Conservation (phyloP, 2,888 invertebrate genomes). For the Andrena bicolor region DNA sequence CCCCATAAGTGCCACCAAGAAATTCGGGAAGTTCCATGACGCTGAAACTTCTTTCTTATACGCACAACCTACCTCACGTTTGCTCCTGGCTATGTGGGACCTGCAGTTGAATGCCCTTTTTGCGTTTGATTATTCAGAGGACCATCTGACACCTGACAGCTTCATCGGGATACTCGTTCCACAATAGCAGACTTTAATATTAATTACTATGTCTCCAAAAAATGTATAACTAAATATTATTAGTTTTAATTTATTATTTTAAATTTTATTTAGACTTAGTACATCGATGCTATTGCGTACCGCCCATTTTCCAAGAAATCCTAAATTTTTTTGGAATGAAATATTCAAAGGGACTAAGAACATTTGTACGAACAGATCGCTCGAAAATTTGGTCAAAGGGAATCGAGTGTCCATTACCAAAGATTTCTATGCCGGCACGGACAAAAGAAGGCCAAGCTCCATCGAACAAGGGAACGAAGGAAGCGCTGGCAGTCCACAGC, state of each 20-base stretch:
- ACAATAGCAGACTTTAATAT: background rate
- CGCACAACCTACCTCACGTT: slow-evolving; percentile 59
- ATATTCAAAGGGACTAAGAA: background rate
- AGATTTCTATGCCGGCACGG: slow-evolving; percentile 24
- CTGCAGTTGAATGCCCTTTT: slow-evolving; percentile 23
- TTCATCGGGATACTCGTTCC: background rate
- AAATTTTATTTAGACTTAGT: too few species aligned
- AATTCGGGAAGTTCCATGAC: slow-evolving; percentile 38
- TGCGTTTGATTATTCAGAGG: background rate
- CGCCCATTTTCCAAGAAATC: background rate
- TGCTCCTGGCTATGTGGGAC: slow-evolving; percentile 30
- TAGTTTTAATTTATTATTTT: too few species aligned
- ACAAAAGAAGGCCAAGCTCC: slow-evolving; percentile 20
- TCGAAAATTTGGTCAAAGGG: slow-evolving; percentile 7
- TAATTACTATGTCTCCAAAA: background rate
- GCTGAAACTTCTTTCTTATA: slow-evolving; percentile 56
- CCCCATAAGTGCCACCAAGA: slow-evolving; percentile 46
- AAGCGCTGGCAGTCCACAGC: slow-evolving; percentile 12
- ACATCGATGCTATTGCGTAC: background rate
- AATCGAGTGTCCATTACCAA: slow-evolving; percentile 19
- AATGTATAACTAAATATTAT: background rate
- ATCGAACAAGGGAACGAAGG: slow-evolving; percentile 11
- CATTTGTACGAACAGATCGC: slow-evolving; percentile 11
- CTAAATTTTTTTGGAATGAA: slow-evolving; percentile 1
- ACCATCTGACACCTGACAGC: background rate